phyloP scores from a whole-genome alignment of 1,140 invertebrate genomes.

The Drosophila murphyi region DNA sequence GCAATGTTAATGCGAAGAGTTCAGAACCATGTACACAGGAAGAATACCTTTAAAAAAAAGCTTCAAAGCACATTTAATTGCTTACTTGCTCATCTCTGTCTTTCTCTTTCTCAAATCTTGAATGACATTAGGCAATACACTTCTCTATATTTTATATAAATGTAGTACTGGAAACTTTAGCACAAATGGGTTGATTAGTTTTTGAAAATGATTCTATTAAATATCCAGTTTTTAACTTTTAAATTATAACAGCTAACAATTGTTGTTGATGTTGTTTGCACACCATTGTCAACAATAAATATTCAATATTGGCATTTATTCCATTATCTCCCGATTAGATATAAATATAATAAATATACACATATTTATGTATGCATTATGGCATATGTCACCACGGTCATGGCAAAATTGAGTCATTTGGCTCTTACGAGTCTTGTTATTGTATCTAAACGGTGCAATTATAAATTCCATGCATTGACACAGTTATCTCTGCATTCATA shows the following conservation, averaged over 20 bases:
- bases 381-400: conserved; percentile 16
- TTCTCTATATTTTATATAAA: too few species aligned
- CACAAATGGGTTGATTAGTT: too few species aligned
- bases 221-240: too few species aligned
- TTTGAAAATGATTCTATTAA: too few species aligned
- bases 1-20: background rate
- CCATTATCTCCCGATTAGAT: background rate
- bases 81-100: too few species aligned
- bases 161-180: too few species aligned
- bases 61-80: background rate
- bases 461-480: conserved; percentile 70
- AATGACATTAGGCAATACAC: too few species aligned
- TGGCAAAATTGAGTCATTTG: conserved; percentile 39
- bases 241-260: too few species aligned
- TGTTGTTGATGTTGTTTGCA: too few species aligned
- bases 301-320: background rate
- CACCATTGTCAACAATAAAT: background rate
- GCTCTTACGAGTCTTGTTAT: conserved; percentile 23
- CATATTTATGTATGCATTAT: background rate
- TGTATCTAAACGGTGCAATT: conserved; percentile 46
- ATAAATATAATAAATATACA: conserved; percentile 18
- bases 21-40: background rate
- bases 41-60: background rate
- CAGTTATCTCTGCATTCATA: conserved; percentile 43
- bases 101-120: too few species aligned